These are phyloP conservation scores for Ophiodon elongatus DNA, from an alignment of 2,113 vertebrate genomes.

Conservation along the genomic window DNA sequence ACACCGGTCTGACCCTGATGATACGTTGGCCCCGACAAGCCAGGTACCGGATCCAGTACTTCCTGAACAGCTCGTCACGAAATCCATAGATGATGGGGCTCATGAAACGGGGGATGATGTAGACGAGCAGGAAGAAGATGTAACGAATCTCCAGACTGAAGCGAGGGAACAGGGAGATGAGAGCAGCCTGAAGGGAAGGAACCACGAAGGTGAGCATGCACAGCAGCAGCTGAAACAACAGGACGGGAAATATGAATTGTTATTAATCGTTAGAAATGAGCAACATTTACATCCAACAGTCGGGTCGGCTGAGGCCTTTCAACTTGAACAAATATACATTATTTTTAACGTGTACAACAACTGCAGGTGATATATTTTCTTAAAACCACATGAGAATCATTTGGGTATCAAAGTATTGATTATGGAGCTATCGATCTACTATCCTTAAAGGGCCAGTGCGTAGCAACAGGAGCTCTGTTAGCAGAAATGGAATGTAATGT, in stretches of 20 bases:
- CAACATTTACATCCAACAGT: background rate
- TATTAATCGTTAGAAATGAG: background rate
- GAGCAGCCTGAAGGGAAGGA: slow-evolving; percentile 82
- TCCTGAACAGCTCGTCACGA: slow-evolving; percentile 82
- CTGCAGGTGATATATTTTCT: no score
- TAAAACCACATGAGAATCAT: background rate
- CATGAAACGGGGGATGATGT: slow-evolving; percentile 85
- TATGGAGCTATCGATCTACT: no score
- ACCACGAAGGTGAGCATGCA: slow-evolving; percentile 85
- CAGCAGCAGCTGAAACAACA: slow-evolving; percentile 78
- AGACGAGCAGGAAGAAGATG: slow-evolving; percentile 84
- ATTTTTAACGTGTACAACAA: background rate
- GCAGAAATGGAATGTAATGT: no score
- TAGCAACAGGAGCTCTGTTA: no score
- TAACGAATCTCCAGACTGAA: slow-evolving; percentile 83
- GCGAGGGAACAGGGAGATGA: slow-evolving; percentile 81
- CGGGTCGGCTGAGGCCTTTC: no score
- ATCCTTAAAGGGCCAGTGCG: no score
- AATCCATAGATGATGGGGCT: slow-evolving; percentile 86
- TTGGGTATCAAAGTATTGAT: background rate
- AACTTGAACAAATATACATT: background rate
- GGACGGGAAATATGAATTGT: background rate
- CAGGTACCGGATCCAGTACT: slow-evolving; percentile 78
- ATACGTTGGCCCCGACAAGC: background rate
- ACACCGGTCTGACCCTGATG: slow-evolving; percentile 33